Conservation (phyloP, 2,113 vertebrate species). For the Gallinago undulata region DNA sequence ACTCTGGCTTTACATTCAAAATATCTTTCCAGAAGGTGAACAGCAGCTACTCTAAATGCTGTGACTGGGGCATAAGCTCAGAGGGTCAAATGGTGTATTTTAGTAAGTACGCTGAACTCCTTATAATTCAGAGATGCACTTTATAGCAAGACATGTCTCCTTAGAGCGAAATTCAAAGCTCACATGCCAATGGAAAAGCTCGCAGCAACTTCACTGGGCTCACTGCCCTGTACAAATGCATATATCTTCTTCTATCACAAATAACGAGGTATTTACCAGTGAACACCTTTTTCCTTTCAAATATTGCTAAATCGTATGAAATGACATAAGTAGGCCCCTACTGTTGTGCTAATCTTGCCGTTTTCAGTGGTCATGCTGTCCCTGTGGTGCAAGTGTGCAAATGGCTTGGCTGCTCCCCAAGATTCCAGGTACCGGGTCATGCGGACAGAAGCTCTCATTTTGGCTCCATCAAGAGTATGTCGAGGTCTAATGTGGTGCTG, state of each 20-base stretch:
- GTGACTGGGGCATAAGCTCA: not conserved
- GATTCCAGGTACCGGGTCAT: constrained; percentile 98
- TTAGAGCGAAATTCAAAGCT: not conserved
- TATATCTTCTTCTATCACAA: not conserved
- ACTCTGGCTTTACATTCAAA: not conserved
- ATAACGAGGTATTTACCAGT: not conserved
- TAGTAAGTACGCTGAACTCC: not conserved
- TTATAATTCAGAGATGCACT: not conserved
- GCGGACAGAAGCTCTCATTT: constrained; percentile 96
- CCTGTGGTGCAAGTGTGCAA: constrained; percentile 94
- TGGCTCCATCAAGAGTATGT: constrained; percentile 85
- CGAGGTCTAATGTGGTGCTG: constrained; percentile 89
- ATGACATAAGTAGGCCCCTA: constrained; percentile 66
- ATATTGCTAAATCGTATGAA: not conserved
- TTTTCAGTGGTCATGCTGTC: constrained; percentile 99
- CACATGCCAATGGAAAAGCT: not conserved
- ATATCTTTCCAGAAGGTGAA: not conserved
- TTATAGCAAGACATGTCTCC: not conserved
- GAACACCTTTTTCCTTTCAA: not conserved
- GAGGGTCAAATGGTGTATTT: not conserved
- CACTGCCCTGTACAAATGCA: not conserved
- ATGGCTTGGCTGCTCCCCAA: constrained; percentile 97
- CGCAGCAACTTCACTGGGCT: not conserved
- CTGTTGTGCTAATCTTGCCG: constrained; percentile 95
- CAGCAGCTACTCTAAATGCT: not conserved